Conservation (phyloP, 1,140 invertebrate species). For the Neocloeon triangulifer region DNA sequence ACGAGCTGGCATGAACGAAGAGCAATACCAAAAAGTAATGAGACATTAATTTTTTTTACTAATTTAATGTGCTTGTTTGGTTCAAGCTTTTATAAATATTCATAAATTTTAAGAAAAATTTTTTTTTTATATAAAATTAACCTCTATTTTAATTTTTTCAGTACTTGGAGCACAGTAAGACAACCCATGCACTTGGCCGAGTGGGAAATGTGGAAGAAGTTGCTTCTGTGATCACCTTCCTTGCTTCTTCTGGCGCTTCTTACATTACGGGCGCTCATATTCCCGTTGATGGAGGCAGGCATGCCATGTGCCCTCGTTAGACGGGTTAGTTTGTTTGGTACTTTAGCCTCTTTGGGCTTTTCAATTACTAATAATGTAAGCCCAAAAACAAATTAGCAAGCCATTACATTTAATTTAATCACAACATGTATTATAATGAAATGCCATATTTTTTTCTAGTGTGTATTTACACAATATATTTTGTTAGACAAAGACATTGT, state of each 20-base stretch:
- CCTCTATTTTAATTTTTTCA: too few species aligned
- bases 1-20: slow-evolving; percentile 32
- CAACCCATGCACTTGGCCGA: slow-evolving; percentile 26
- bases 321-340: too few species aligned
- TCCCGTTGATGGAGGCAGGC: slow-evolving; percentile 1
- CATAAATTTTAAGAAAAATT: too few species aligned
- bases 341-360: too few species aligned
- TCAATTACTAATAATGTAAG: too few species aligned
- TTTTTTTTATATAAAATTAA: too few species aligned
- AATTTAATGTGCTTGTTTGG: not conserved
- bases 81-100: not conserved
- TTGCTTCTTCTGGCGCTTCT: slow-evolving; percentile 22
- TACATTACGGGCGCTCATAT: slow-evolving; percentile 21
- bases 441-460: too few species aligned
- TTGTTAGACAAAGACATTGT: too few species aligned
- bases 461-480: too few species aligned
- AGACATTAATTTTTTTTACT: slow-evolving; percentile 1
- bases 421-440: too few species aligned
- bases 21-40: slow-evolving; percentile 28
- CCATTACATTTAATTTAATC: too few species aligned
- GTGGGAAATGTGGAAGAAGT: slow-evolving; percentile 23
- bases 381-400: too few species aligned
- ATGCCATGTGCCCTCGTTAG: slow-evolving; percentile 1
- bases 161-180: slow-evolving; percentile 24
- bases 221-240: slow-evolving; percentile 23